Base-by-base conservation (phyloP, 2,113 vertebrate genomes). In the Cynopterus brachyotis region DNA sequence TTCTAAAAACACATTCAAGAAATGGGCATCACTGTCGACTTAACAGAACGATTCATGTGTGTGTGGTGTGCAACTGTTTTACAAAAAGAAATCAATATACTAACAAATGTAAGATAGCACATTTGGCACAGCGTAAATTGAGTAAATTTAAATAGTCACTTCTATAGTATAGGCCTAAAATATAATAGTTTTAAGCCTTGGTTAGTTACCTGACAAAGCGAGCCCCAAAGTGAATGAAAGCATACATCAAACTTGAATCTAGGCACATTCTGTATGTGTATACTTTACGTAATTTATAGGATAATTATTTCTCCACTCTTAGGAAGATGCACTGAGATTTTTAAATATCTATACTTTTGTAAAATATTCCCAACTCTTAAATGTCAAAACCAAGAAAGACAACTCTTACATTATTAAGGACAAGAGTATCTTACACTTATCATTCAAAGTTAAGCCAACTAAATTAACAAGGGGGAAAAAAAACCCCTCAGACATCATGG, bases 1-100 rank as follows among this genome's bases (percentile, higher is more conserved):
- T 42, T 75, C 17, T 9, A 55, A 92, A 82, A 13, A 87, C 55
- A 95, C 78, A 83, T 78, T 92, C 97, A 84, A 93, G 90, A 42
- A 24, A 95, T 89, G 94, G 96, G 50, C 60, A 69, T 60, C 67
- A 60, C n/a, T 93, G 76, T 4, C 55, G 17, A 70, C 30, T 87
- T 53, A 37, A 64, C 72, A 45, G 42, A 73, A 82, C n/a, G 50
- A 40, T 26, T 5, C 26, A 86, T 47, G 26, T 50, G 0, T 0
- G 15, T 92, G 53, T 5, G 81, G 89, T 94, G 76, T 94, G 82
- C 83, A 40, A 88, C 67, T 76, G 32, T 60, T 96, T 42, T 64
- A 96, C 73, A 90, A 69, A 16, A 57, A 92, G 80, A 37, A 6
- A 35, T 24, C 35, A 1, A 0, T 4, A 32, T 57, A 81, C 83